phyloP scores from a whole-genome alignment of 2,113 vertebrate genomes.

The Phaetusa simplex region DNA sequence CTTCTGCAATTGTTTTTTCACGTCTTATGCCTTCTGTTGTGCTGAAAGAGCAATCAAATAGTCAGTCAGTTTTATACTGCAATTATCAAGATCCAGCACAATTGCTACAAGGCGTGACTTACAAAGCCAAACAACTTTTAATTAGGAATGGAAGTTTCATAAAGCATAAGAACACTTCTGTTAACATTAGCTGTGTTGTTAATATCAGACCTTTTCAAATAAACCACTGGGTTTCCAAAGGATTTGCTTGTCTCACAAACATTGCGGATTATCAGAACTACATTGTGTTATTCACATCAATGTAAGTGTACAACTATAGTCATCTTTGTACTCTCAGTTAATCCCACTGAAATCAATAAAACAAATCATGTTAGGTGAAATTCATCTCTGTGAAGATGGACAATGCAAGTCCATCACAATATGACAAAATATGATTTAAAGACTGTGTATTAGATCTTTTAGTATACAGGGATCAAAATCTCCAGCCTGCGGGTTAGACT shows the following conservation, averaged over 20 bases:
- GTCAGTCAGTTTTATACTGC: background rate
- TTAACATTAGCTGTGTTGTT: background rate
- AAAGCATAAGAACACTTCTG: background rate
- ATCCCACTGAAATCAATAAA: slow-evolving; percentile 3
- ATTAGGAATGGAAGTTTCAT: slow-evolving; percentile 1
- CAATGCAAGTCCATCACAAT: background rate
- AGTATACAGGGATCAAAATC: background rate
- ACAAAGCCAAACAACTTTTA: slow-evolving; percentile 4
- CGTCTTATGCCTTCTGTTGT: background rate
- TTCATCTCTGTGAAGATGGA: background rate
- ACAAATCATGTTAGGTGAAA: background rate
- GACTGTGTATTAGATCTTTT: background rate
- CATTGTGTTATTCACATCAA: background rate
- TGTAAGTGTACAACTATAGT: background rate
- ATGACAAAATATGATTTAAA: background rate
- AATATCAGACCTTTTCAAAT: background rate
- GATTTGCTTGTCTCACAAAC: background rate
- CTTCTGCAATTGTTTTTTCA: background rate
- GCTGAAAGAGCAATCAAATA: background rate
- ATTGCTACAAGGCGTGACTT: background rate
- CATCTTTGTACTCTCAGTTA: background rate
- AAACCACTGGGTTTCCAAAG: background rate
- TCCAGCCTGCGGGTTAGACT: background rate
- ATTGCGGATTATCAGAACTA: background rate
- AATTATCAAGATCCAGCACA: background rate